These are phyloP conservation scores for Heteromormyrus szaboi DNA, from an alignment of 2,797 vertebrate species.

Conservation along the genomic window DNA sequence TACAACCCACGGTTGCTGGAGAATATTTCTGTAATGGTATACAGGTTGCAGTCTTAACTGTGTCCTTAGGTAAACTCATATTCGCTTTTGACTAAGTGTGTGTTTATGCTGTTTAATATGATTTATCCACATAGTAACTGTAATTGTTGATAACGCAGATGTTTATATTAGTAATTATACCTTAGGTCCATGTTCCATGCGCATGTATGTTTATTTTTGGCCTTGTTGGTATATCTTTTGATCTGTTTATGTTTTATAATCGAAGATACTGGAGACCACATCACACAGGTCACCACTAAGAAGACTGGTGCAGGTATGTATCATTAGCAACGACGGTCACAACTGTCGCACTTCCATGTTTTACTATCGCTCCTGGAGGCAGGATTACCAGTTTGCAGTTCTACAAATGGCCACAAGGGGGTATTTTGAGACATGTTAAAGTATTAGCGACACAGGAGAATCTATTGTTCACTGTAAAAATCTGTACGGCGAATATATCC, in stretches of 20 bases:
- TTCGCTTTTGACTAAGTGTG: not conserved
- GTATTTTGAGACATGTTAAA: not conserved
- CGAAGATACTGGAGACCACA: not conserved
- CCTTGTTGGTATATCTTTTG: not conserved
- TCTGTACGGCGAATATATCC: not conserved
- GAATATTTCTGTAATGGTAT: conserved; percentile 14
- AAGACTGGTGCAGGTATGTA: not conserved
- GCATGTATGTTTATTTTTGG: conserved; percentile 8
- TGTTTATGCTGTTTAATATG: not conserved
- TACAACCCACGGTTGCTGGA: conserved; percentile 6
- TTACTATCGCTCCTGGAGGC: not conserved
- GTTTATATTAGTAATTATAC: conserved; percentile 1
- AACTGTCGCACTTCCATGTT: conserved; percentile 9
- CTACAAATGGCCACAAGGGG: not conserved
- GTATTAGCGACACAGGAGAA: not conserved
- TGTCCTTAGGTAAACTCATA: conserved; percentile 1
- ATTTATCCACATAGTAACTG: not conserved
- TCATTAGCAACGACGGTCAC: conserved; percentile 2
- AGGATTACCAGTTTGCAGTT: not conserved
- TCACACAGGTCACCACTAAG: not conserved
- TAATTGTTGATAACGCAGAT: not conserved
- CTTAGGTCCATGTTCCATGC: not conserved
- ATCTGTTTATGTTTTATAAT: not conserved
- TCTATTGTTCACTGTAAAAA: not conserved
- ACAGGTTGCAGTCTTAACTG: conserved; percentile 8